Percentiles rank a stretch among this genome's conserved stretches.
Evolutionary conservation across 2,797 vertebrate genomes (phyloP).

Genomic region (Adrianichthys oophorus): DNA sequence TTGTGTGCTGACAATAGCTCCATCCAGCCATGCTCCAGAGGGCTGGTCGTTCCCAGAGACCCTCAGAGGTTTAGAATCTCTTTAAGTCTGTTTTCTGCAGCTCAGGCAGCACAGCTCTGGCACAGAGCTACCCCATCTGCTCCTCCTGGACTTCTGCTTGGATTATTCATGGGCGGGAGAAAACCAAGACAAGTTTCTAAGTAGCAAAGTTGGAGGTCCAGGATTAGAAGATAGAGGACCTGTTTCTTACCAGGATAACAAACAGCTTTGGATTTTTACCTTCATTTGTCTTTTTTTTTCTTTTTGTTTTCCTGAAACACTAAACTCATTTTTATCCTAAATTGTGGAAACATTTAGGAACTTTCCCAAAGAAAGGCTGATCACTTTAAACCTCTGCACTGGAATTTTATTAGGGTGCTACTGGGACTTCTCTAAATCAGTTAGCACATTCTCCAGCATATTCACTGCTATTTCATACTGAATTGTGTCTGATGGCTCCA

Average conservation of each 20-base stretch:
- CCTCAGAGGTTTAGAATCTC: constrained; percentile 57
- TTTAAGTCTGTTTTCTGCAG: constrained; percentile 39
- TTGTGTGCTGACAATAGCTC: constrained; percentile 63
- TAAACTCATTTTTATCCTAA: background rate
- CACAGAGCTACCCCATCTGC: constrained; percentile 6
- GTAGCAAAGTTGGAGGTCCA: constrained; percentile 1
- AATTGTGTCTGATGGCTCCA: constrained; percentile 28
- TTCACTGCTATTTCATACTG: background rate
- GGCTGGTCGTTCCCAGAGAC: constrained; percentile 67
- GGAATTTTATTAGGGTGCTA: background rate
- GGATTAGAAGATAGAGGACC: constrained; percentile 5
- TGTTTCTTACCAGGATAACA: constrained; percentile 17
- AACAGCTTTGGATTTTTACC: too few relatives aligned
- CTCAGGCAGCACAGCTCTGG: constrained; percentile 40
- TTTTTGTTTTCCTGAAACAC: background rate
- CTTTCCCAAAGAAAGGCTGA: background rate
- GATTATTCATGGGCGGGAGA: constrained; percentile 23
- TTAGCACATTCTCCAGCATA: too few relatives aligned
- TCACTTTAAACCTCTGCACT: background rate
- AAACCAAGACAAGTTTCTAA: constrained; percentile 2
- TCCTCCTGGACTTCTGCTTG: constrained; percentile 33
- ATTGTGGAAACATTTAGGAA: background rate
- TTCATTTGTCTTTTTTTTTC: background rate
- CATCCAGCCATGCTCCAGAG: constrained; percentile 70
- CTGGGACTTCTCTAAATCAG: background rate